Evolutionary conservation across 2,888 invertebrate species (phyloP), one percentile per base, ranked within the genome.

Genomic region (Calliscelio sp.): DNA sequence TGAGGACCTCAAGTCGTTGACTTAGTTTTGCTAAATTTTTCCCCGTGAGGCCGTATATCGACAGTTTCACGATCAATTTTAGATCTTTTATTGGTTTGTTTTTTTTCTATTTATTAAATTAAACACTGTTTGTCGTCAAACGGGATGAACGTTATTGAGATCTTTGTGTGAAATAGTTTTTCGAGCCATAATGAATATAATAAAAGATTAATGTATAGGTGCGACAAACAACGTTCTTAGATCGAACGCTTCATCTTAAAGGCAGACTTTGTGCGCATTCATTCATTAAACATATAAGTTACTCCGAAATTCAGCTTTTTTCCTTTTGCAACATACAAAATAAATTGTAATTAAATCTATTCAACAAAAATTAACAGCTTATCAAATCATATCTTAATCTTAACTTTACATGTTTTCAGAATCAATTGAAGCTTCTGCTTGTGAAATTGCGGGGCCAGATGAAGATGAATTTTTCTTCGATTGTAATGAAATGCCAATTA

Each of bases 341-440:
- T 53, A 53, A 53, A 53, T 55, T 55, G 28, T 55, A 55, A 55
- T 28, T 55, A 55, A 55, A 55, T 55, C 55, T 24, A 20, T 51
- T 51, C 22, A 22, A 55, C n/a, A 18, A 28, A 28, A 55, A 55
- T 28, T 16, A 55, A 25, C 16, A 8, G 28, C 55, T 28, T 55
- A n/a, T 55, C 55, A n/a, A 55, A 55, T 55, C 55, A 55, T 55
- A 55, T 55, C 55, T 55, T 28, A 55, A 55, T n/a, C 55, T 55
- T 28, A 55, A 55, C 16, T 11, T 7, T 24, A 28, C 55, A 28
- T 16, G 28, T 55, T 55, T 55, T 28, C 28, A 55, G 55, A 55
- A 55, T n/a, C 0, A 16, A 6, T 28, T 55, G n/a, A 55, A 55
- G 14, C 55, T 28, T 55, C 24, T 55, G 28, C 14, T 55, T 14